A percentile compares a stretch with the other conserved stretches of the same genome.
phyloP scores from a whole-genome alignment of 2,797 vertebrate species.

The Monodelphis domestica region DNA sequence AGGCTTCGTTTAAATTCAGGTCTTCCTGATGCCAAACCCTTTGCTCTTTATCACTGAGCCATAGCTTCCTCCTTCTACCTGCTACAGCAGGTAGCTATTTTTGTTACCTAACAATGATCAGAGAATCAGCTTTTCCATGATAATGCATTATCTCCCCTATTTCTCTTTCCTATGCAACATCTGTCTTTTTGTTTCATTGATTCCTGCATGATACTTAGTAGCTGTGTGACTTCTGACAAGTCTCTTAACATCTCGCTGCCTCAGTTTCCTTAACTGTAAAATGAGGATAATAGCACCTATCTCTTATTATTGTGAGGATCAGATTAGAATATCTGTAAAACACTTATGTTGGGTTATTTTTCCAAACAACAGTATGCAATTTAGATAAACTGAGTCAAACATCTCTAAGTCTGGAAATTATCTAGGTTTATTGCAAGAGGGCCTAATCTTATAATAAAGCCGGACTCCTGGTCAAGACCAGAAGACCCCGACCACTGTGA shows the following conservation, averaged over 20 bases:
- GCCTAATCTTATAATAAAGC: too few species aligned
- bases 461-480: too few species aligned
- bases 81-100: background rate
- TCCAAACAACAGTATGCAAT: too few species aligned
- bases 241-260: background rate
- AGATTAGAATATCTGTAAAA: background rate
- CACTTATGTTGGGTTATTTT: too few species aligned
- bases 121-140: background rate
- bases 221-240: background rate
- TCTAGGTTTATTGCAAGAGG: too few species aligned
- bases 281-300: background rate
- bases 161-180: background rate
- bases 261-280: background rate
- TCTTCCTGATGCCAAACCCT: background rate
- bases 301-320: background rate
- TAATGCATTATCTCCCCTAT: background rate
- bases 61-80: too few species aligned
- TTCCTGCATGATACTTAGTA: background rate
- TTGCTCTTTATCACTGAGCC: too few species aligned
- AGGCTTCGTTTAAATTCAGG: background rate
- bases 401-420: too few species aligned
- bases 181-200: background rate
- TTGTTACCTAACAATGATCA: background rate
- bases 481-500: too few species aligned
- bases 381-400: too few species aligned